phyloP scores from a whole-genome alignment of 1,140 invertebrate species.

The Drosophila triauraria region DNA sequence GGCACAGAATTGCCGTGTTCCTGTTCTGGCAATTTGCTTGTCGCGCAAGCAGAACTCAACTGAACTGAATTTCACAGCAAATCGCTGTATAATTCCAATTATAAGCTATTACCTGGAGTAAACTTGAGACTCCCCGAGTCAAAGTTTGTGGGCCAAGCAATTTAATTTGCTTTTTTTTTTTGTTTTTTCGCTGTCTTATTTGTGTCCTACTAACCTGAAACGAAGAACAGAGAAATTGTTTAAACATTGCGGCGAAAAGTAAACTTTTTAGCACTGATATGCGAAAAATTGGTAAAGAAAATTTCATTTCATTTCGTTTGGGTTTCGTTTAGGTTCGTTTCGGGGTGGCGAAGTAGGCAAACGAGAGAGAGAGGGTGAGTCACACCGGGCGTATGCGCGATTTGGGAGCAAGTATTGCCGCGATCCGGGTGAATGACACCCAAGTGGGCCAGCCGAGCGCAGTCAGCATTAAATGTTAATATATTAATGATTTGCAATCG shows the following conservation, averaged over 20 bases:
- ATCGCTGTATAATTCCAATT: constrained; percentile 75
- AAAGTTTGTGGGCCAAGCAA: constrained; percentile 49
- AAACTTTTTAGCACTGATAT: constrained; percentile 66
- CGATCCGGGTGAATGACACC: constrained; percentile 62
- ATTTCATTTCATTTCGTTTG: constrained; percentile 12
- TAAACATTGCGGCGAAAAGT: constrained; percentile 20
- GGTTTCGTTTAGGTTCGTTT: constrained; percentile 27
- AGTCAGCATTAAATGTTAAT: constrained; percentile 68
- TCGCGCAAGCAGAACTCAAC: constrained; percentile 38
- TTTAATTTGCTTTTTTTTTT: constrained; percentile 7
- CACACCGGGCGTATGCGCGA: constrained; percentile 57
- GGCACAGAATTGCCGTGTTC: constrained; percentile 49
- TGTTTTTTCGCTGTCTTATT: constrained; percentile 4
- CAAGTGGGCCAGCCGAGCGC: constrained; percentile 50
- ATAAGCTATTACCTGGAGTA: constrained; percentile 68
- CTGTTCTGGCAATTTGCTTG: constrained; percentile 59
- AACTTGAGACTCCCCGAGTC: constrained; percentile 57
- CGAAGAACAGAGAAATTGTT: constrained; percentile 63
- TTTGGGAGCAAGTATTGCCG: constrained; percentile 14
- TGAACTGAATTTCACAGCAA: constrained; percentile 73
- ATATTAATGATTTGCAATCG: constrained; percentile 74
- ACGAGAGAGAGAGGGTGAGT: constrained; percentile 28
- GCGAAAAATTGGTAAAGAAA: constrained; percentile 55
- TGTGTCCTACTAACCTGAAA: constrained; percentile 73
- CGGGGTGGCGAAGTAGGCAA: constrained; percentile 31